A percentile compares a stretch with the other conserved stretches of the same genome.
These are phyloP conservation scores for Limnephilus marmoratus DNA, from an alignment of 2,888 invertebrate genomes.

Conservation along the genomic window DNA sequence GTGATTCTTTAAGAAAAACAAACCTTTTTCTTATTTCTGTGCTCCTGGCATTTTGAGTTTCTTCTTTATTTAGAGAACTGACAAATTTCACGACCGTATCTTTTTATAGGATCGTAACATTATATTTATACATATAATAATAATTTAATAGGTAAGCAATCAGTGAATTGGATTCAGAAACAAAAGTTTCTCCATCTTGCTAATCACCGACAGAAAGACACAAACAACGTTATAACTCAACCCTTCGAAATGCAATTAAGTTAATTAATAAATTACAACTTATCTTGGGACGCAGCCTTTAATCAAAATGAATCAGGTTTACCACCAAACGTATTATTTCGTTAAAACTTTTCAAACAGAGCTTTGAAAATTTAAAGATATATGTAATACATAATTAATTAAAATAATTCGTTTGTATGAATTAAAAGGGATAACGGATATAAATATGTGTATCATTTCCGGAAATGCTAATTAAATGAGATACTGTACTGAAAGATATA, in stretches of 20 bases:
- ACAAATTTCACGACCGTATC: not conserved
- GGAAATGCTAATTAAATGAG: constrained; percentile 8
- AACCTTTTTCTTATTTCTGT: not conserved
- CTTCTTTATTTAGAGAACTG: not conserved
- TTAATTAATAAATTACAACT: constrained; percentile 77
- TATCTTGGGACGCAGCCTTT: constrained; percentile 68
- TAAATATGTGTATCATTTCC: not conserved
- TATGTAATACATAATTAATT: not conserved
- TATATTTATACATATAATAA: not conserved
- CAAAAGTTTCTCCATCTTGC: constrained; percentile 31
- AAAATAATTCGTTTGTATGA: not conserved
- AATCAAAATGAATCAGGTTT: constrained; percentile 34
- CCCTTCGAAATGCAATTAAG: constrained; percentile 76
- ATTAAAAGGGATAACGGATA: not conserved
- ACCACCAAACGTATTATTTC: not conserved
- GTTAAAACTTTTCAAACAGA: not conserved
- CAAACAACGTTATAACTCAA: constrained; percentile 56
- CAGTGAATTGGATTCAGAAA: not conserved
- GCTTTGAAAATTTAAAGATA: no score
- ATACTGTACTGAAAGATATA: constrained; percentile 18
- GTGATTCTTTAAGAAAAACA: not conserved
- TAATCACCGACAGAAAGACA: constrained; percentile 42
- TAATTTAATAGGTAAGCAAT: not conserved
- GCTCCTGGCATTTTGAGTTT: not conserved
- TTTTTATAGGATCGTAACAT: not conserved